Base-by-base conservation (phyloP, 2,888 invertebrate genomes). In the Chelonus formosanus region DNA sequence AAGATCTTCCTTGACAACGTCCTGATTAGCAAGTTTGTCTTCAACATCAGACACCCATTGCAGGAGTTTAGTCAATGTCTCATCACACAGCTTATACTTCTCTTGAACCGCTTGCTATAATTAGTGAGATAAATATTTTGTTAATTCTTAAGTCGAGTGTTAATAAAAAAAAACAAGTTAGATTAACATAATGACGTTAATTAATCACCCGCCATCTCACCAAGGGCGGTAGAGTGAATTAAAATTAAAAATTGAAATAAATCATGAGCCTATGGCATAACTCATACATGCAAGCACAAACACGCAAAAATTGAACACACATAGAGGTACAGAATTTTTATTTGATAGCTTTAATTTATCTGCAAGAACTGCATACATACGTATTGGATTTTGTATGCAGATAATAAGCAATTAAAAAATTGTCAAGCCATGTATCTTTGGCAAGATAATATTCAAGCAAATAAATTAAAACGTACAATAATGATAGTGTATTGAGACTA, bases 21-120 rank as follows among this genome's bases (percentile, higher is more conserved):
- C 94, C 80, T 95, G 94, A 72, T 91, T 90, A 53, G 95, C 92
- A 73, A 97, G 87, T 76, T 91, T 89, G 72, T 92, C 91, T 85
- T 97, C 96, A 5, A 96, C 88, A 68, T 92, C 91, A 34, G 90
- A 89, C 75, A 97, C 91, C 96, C 96, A 96, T 84, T 93, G 91
- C 75, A 95, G 87, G 67, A 96, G 87, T 82, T 93, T 93, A 70
- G 91, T 90, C 67, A 96, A 87, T 50, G 91, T 92, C 84, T 95
- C 94, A 84, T 95, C 94, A 85, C 95, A 96, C 77, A 94, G 88
- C 82, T 93, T 92, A 88, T 95, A 96, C 85, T 95, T 95, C 85
- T 96, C 96, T 86, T 96, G 94, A 76, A 96, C 94, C 80, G 96
- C 96, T 93, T 95, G 95, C 96, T 96, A 88, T 74, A 89, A 86